Conservation (phyloP, 2,113 vertebrate species). For the Talpa occidentalis region DNA sequence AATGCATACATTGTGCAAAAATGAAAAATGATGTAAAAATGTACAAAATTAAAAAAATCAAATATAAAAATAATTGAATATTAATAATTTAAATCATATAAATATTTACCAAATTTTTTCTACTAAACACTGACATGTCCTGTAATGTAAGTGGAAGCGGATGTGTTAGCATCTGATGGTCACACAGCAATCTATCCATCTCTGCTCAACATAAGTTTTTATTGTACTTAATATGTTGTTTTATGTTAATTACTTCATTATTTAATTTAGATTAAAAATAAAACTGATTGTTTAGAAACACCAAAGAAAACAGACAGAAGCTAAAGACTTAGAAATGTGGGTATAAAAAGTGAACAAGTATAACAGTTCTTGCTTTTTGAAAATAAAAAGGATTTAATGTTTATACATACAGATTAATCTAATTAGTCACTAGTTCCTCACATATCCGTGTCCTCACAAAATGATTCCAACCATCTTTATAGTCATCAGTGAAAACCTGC, state of each 20-base stretch:
- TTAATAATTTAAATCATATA: conserved; percentile 31
- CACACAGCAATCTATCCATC: not conserved
- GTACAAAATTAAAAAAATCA: no score
- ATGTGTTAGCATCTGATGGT: not conserved
- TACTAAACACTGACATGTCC: conserved; percentile 3
- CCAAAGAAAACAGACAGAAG: not conserved
- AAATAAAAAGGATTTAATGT: not conserved
- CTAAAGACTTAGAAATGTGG: not conserved
- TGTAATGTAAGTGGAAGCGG: not conserved
- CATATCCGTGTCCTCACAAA: not conserved
- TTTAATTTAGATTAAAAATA: not conserved
- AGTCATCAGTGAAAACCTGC: not conserved
- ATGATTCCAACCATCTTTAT: not conserved
- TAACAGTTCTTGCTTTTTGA: not conserved
- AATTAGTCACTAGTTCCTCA: not conserved
- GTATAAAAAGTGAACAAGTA: not conserved
- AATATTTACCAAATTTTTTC: conserved; percentile 28
- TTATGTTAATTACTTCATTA: not conserved
- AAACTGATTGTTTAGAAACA: not conserved
- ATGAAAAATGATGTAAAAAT: no score
- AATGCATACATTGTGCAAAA: no score
- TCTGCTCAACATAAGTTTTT: not conserved
- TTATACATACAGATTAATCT: not conserved
- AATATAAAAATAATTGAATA: no score
- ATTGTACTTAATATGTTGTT: not conserved